These are phyloP conservation scores for Merops nubicus DNA, from an alignment of 2,113 vertebrate genomes.

Conservation along the genomic window DNA sequence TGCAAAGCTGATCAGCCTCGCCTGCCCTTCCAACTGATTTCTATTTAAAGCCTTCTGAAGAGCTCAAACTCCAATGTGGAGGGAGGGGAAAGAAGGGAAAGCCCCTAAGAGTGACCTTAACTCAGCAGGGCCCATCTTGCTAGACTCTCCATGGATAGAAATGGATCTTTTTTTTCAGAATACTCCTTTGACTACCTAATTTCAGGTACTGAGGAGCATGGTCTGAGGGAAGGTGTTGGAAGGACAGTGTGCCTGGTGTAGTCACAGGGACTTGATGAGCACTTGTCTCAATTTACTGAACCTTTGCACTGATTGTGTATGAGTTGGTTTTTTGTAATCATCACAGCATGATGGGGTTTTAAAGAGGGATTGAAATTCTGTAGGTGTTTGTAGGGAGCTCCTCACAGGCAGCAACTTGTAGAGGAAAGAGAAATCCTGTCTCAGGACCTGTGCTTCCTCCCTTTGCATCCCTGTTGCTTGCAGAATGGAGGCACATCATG, in stretches of 20 bases:
- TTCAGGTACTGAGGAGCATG: background rate
- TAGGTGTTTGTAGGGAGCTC: background rate
- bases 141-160: background rate
- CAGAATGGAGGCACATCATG: fast-evolving
- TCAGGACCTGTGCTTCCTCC: background rate
- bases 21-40: conserved; percentile 15
- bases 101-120: background rate
- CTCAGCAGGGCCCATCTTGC: fast-evolving
- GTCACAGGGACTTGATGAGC: background rate
- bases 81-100: background rate
- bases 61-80: background rate
- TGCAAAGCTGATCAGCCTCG: conserved; percentile 35
- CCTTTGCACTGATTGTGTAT: background rate
- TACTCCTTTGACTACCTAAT: background rate
- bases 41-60: background rate
- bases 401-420: background rate
- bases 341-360: background rate
- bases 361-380: background rate
- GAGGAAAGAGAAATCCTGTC: background rate
- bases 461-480: fast-evolving
- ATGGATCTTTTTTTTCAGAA: background rate
- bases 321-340: background rate
- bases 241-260: background rate
- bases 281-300: background rate
- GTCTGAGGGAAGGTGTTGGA: background rate